These are phyloP conservation scores for Okapia johnstoni DNA, from an alignment of 2,113 vertebrate species.

Conservation along the genomic window DNA sequence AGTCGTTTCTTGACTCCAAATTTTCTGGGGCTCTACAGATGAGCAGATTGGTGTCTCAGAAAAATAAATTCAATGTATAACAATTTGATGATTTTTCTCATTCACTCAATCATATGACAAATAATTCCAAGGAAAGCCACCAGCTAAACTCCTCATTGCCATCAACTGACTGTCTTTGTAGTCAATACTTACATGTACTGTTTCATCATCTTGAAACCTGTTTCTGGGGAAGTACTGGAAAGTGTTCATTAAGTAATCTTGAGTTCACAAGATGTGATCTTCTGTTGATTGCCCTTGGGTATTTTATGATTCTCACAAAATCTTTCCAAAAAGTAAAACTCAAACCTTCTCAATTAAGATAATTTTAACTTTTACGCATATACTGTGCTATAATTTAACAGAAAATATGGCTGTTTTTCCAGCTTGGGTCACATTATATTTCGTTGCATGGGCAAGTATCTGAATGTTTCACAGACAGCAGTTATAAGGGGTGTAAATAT, in stretches of 20 bases:
- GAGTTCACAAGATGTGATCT: not conserved
- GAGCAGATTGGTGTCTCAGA: not conserved
- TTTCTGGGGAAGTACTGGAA: not conserved
- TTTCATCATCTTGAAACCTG: not conserved
- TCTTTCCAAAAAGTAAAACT: constrained; percentile 10
- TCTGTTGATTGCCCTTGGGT: not conserved
- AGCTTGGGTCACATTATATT: not conserved
- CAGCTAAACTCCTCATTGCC: not conserved
- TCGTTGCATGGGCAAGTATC: not conserved
- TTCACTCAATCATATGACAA: not conserved
- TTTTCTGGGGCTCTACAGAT: not conserved
- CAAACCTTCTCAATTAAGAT: not conserved
- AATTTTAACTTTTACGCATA: constrained; percentile 18
- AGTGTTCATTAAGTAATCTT: not conserved
- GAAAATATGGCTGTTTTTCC: not conserved
- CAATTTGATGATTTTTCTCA: not conserved
- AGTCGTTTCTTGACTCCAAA: not conserved
- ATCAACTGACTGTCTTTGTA: not conserved
- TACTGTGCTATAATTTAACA: not conserved
- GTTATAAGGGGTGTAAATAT: constrained; percentile 27
- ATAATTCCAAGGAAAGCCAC: not conserved
- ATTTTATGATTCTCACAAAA: constrained; percentile 34
- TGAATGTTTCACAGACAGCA: constrained; percentile 16
- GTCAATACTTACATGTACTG: not conserved
- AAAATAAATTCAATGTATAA: not conserved